Evolutionary conservation across 2,113 vertebrate genomes (phyloP).

Genomic region (Tragulus kanchil): DNA sequence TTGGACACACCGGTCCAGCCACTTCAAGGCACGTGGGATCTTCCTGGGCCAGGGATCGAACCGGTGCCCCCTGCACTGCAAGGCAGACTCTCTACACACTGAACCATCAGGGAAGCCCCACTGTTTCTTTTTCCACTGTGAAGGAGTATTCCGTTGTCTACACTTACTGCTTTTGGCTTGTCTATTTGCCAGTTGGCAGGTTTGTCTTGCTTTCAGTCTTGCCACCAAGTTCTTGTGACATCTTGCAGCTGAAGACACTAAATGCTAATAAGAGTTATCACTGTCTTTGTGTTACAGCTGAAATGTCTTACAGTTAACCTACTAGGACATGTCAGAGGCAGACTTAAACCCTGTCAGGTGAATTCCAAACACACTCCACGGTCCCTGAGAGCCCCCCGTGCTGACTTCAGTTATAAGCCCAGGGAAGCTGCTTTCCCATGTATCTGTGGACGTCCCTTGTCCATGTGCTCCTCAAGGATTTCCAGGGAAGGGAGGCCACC

Average conservation of each 20-base stretch:
- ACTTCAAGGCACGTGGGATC: too few species aligned
- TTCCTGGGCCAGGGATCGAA: too few species aligned
- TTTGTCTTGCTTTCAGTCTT: not conserved
- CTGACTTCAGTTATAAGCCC: not conserved
- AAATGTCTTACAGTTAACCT: not conserved
- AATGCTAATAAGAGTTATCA: not conserved
- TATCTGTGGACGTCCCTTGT: not conserved
- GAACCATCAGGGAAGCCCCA: too few species aligned
- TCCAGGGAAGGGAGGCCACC: not conserved
- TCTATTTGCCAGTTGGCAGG: not conserved
- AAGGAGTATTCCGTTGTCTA: not conserved
- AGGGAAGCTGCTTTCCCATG: not conserved
- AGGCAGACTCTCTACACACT: too few species aligned
- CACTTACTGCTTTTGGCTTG: not conserved
- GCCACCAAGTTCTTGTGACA: not conserved
- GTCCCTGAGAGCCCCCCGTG: not conserved
- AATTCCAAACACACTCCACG: not conserved
- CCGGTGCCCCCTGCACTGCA: too few species aligned
- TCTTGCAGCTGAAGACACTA: not conserved
- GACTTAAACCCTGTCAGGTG: fast-evolving
- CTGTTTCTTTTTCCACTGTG: too few species aligned
- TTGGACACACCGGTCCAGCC: too few species aligned
- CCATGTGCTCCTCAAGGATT: too few species aligned
- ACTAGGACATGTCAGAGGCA: not conserved
- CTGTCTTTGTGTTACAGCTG: not conserved